Evolutionary conservation across 2,888 invertebrate genomes (phyloP).

Genomic region (Ephialtes manifestator): DNA sequence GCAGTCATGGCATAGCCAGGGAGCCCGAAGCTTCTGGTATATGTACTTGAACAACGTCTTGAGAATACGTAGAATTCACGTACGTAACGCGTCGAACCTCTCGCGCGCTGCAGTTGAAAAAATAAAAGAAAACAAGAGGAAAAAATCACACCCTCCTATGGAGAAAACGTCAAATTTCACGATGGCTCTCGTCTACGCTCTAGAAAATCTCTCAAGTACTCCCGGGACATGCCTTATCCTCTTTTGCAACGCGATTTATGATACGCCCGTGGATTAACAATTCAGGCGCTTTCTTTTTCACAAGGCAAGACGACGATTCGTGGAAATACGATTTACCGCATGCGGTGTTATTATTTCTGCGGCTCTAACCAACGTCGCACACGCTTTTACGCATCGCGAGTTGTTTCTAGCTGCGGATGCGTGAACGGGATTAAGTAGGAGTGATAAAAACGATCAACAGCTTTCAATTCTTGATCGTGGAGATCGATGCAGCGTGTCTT

Average conservation of each 20-base stretch:
- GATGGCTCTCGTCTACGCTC: constrained; percentile 28
- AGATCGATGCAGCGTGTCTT: background rate
- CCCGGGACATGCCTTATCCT: background rate
- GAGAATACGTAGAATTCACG: constrained; percentile 26
- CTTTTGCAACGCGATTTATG: constrained; percentile 8
- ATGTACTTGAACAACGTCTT: background rate
- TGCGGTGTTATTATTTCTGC: background rate
- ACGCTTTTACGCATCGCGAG: background rate
- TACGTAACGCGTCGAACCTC: constrained; percentile 22
- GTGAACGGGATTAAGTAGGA: background rate
- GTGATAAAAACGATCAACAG: background rate
- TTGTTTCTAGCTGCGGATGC: background rate
- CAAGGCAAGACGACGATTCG: constrained; percentile 27
- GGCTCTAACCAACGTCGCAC: background rate
- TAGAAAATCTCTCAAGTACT: constrained; percentile 62
- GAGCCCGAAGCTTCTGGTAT: background rate
- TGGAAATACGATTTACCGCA: constrained; percentile 56
- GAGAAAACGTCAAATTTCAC: constrained; percentile 57
- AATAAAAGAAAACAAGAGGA: constrained; percentile 9
- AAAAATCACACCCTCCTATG: constrained; percentile 51
- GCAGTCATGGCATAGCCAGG: constrained; percentile 24
- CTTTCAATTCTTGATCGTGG: background rate
- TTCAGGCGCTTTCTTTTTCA: constrained; percentile 42
- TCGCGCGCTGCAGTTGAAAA: constrained; percentile 3
- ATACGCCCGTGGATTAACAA: constrained; percentile 48